phyloP scores from a whole-genome alignment of 2,797 vertebrate genomes.

The Pelobates cultripes region DNA sequence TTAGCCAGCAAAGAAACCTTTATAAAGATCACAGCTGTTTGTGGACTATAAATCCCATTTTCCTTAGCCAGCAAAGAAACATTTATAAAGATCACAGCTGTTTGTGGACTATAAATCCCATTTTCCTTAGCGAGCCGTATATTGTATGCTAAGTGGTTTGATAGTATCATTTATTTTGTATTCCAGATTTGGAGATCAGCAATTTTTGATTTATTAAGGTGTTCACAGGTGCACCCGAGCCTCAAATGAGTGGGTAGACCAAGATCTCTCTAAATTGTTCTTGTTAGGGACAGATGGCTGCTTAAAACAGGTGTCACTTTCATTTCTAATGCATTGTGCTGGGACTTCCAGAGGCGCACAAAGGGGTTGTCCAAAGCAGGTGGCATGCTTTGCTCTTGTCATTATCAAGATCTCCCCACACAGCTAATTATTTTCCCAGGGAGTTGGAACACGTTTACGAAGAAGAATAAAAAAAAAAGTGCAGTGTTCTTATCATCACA shows the following conservation, averaged over 20 bases:
- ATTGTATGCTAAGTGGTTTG: background rate
- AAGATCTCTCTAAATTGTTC: constrained; percentile 62
- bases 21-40: too few relatives aligned
- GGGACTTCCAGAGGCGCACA: constrained; percentile 70
- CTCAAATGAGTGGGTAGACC: constrained; percentile 50
- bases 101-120: background rate
- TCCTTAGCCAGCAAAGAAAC: background rate
- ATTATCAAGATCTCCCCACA: constrained; percentile 59
- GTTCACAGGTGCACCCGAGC: constrained; percentile 60
- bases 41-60: background rate
- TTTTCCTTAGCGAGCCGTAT: background rate
- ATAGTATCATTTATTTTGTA: background rate
- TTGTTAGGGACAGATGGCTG: constrained; percentile 77
- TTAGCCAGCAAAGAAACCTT: too few relatives aligned
- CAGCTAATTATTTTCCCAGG: constrained; percentile 65
- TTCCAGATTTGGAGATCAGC: background rate
- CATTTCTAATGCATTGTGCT: constrained; percentile 71
- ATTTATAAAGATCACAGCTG: too few relatives aligned
- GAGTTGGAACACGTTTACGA: constrained; percentile 43
- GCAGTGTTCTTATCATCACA: constrained; percentile 50
- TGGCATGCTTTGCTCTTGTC: constrained; percentile 69
- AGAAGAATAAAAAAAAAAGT: constrained; percentile 25
- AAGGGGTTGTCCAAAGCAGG: constrained; percentile 74
- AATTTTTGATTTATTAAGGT: constrained; percentile 48
- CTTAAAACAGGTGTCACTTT: constrained; percentile 79